phyloP scores from a whole-genome alignment of 2,888 invertebrate species.

The Pycnomerus fuliginosus region DNA sequence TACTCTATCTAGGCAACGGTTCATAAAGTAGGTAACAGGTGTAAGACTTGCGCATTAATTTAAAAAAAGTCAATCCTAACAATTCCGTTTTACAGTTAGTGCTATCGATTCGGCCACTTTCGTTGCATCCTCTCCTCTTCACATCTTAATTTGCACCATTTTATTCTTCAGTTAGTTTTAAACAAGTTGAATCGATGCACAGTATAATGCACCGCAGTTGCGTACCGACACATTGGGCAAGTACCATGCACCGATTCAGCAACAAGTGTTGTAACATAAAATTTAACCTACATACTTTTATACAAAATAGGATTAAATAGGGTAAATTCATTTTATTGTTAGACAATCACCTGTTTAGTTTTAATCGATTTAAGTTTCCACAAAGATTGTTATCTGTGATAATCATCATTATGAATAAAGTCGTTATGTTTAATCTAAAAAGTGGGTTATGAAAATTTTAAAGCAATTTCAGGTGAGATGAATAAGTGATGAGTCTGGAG shows the following conservation, averaged over 20 bases:
- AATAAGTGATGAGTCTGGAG: too few species aligned
- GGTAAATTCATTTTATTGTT: background rate
- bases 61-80: too few species aligned
- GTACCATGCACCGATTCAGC: background rate
- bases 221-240: background rate
- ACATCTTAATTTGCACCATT: background rate
- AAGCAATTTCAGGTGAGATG: too few species aligned
- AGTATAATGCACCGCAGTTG: background rate
- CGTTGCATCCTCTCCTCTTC: background rate
- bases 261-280: background rate
- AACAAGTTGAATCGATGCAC: background rate
- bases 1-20: too few species aligned
- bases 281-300: conserved; percentile 15
- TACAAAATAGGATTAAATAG: conserved; percentile 1
- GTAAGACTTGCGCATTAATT: too few species aligned
- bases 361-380: too few species aligned
- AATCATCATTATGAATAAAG: conserved; percentile 18
- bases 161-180: conserved; percentile 1
- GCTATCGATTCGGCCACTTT: conserved; percentile 31
- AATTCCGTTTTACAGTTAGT: conserved; percentile 37
- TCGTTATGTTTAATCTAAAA: conserved; percentile 24
- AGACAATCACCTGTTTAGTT: conserved; percentile 2
- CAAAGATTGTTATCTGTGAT: conserved; percentile 25
- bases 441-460: too few species aligned
- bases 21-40: too few species aligned